Conservation (phyloP, 2,797 vertebrate species). For the Pipistrellus pygmaeus region DNA sequence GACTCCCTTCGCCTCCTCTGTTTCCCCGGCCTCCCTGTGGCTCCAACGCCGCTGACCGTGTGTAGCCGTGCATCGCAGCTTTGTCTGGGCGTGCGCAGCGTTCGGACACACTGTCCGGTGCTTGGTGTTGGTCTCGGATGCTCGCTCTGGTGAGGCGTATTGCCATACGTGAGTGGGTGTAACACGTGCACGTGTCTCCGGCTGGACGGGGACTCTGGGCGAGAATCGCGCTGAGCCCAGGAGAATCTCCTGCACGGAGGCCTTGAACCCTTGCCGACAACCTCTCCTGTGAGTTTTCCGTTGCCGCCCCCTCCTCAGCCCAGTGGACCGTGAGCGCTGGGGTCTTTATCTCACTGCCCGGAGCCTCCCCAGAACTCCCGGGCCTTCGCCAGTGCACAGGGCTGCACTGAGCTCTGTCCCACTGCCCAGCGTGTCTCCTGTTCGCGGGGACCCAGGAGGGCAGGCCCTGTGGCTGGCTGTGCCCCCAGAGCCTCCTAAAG, state of each 20-base stretch:
- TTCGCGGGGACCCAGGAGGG: rapidly evolving
- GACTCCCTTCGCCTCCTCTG: rapidly evolving
- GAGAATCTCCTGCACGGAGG: neutral
- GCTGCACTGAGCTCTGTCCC: no score
- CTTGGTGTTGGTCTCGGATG: neutral
- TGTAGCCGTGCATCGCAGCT: neutral
- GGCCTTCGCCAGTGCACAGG: rapidly evolving
- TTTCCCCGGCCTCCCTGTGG: rapidly evolving
- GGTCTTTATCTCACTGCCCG: rapidly evolving
- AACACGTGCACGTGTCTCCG: rapidly evolving
- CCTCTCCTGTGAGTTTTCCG: neutral
- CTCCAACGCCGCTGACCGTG: neutral
- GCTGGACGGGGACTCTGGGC: neutral
- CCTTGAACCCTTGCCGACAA: rapidly evolving
- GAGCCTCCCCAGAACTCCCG: rapidly evolving
- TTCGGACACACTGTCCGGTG: rapidly evolving
- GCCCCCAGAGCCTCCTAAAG: neutral
- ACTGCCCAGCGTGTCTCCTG: rapidly evolving
- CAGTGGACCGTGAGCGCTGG: rapidly evolving
- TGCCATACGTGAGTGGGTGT: rapidly evolving
- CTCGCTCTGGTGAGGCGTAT: rapidly evolving
- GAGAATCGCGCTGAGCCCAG: rapidly evolving
- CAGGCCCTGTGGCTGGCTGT: rapidly evolving
- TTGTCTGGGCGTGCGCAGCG: no score
- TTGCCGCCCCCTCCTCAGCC: neutral